Base-by-base conservation (phyloP, 2,888 invertebrate species). In the Bombyx huttoni region DNA sequence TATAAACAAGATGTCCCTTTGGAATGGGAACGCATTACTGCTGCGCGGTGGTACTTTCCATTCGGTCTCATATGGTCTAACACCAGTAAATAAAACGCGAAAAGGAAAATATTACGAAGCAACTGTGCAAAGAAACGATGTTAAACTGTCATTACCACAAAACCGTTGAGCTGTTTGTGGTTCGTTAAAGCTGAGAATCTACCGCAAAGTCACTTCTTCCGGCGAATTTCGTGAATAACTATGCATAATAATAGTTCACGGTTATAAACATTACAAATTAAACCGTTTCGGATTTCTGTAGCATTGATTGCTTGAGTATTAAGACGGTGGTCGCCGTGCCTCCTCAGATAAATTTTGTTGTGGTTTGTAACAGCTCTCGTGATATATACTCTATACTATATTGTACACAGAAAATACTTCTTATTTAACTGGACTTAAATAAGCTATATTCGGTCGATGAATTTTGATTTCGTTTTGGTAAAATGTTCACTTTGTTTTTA, bases 131-230 rank as follows among this genome's bases (percentile, higher is more conserved):
- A 40, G 40, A 64, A 65, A 66, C 66, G 58, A 62, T 63, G 61
- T 57, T 56, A 63, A 73, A 67, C 64, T 63, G 64, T 65, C 60
- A 60, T 68, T 62, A 67, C 70, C 69, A 53, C 67, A 74, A 66
- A 59, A 65, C 70, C 67, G 67, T 68, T 70, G 58, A 58, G 59
- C 61, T 57, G 40, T 72, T 68, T 71, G 71, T 67, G 73, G 73
- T 76, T 75, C 70, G 72, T 75, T 75, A 68, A 63, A 67, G 53
- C 54, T 54, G 58, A 65, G 64, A 60, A 62, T 64, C 60, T 56
- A 68, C 69, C 67, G 65, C 65, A 68, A 67, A 68, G 62, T 60
- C 58, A 59, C 59, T 57, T 67, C 63, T 64, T 68, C 68, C 67
- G 65, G 64, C 61, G 54, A 63, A 67, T 71, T 70, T 69, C 63